phyloP scores from a whole-genome alignment of 1,140 invertebrate species.

The Diachasma alloeum region DNA sequence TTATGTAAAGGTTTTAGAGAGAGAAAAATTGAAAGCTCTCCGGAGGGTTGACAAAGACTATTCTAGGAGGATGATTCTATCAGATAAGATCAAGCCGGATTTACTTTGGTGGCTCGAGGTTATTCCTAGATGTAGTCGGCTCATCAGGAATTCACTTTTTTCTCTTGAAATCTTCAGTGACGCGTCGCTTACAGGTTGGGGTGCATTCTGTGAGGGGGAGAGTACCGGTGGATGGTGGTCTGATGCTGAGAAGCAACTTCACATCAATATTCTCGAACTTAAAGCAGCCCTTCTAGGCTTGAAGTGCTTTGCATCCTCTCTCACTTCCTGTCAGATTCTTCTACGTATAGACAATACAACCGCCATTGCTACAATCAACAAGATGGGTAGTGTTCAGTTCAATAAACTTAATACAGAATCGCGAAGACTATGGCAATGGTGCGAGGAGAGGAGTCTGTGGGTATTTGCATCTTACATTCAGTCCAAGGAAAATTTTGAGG shows the following conservation, averaged over 20 bases:
- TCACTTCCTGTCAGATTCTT: background rate
- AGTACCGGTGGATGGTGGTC: background rate
- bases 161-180: background rate
- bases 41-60: background rate
- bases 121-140: background rate
- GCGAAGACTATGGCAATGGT: slow-evolving; percentile 10
- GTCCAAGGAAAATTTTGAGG: slow-evolving; percentile 4
- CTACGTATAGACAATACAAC: slow-evolving; percentile 13
- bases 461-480: background rate
- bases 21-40: background rate
- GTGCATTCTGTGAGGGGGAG: slow-evolving; percentile 2
- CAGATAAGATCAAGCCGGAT: background rate
- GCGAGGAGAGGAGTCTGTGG: background rate
- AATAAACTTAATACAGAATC: background rate
- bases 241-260: background rate
- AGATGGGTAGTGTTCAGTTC: background rate
- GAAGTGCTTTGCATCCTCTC: slow-evolving; percentile 1
- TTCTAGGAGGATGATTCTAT: background rate
- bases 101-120: background rate
- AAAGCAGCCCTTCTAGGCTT: background rate
- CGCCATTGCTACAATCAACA: slow-evolving; percentile 15
- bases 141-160: background rate
- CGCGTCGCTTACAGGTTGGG: too few species aligned
- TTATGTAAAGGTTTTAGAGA: background rate
- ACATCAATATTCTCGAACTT: slow-evolving; percentile 9